Evolutionary conservation across 2,888 invertebrate species (phyloP).

Genomic region (Pilophorus perplexus): DNA sequence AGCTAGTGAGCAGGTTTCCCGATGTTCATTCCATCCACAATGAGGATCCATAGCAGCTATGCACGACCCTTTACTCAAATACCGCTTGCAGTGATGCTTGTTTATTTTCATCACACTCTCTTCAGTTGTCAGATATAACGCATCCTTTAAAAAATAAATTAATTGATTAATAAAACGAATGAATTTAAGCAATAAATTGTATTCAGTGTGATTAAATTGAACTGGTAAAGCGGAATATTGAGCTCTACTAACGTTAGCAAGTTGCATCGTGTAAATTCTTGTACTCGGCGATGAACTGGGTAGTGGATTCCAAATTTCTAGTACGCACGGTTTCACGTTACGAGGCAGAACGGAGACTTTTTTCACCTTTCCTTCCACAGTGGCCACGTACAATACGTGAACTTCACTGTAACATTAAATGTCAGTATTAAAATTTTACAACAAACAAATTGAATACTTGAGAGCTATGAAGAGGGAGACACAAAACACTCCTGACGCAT

Average conservation of each 20-base stretch:
- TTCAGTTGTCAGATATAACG: slow-evolving; percentile 74
- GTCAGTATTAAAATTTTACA: neutral
- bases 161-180: neutral
- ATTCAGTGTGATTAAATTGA: too few relatives aligned
- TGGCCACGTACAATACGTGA: slow-evolving; percentile 78
- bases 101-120: slow-evolving; percentile 68
- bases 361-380: slow-evolving; percentile 69
- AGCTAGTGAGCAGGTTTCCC: slow-evolving; percentile 69
- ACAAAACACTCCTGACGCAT: too few relatives aligned
- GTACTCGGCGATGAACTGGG: slow-evolving; percentile 52
- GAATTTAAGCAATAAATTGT: neutral
- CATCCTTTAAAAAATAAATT: slow-evolving; percentile 57
- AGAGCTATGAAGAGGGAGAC: too few relatives aligned
- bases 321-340: slow-evolving; percentile 71
- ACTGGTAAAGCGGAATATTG: too few relatives aligned
- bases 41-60: slow-evolving; percentile 86
- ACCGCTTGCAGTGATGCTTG: slow-evolving; percentile 74
- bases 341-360: slow-evolving; percentile 75
- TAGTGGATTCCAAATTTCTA: slow-evolving; percentile 78
- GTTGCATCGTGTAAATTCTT: slow-evolving; percentile 43
- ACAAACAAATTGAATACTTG: neutral
- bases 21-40: slow-evolving; percentile 86
- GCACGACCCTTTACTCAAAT: slow-evolving; percentile 68
- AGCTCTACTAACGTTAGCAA: slow-evolving; percentile 40
- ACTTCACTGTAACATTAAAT: slow-evolving; percentile 54